A percentile compares a stretch with the other conserved stretches of the same genome.
phyloP scores from a whole-genome alignment of 2,797 vertebrate genomes.

The Tragelaphus eurycerus region DNA sequence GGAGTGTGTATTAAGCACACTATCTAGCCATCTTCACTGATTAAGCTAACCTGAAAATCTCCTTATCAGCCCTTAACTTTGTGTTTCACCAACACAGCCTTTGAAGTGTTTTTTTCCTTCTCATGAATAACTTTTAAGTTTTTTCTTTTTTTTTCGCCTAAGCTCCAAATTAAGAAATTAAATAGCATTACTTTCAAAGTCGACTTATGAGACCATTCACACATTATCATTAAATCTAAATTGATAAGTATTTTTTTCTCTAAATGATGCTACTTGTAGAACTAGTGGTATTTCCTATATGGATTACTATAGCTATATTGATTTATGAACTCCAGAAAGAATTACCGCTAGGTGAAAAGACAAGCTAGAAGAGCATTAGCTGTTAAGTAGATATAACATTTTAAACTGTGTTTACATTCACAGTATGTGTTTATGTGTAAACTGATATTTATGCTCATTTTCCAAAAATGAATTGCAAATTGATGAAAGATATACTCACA shows the following conservation, averaged over 20 bases:
- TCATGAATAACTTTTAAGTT: background rate
- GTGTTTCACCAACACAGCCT: background rate
- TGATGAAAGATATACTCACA: background rate
- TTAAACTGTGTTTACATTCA: conserved; percentile 1
- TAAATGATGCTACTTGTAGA: background rate
- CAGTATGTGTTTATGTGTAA: background rate
- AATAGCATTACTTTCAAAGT: conserved; percentile 21
- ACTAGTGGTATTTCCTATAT: background rate
- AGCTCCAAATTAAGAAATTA: conserved; percentile 29
- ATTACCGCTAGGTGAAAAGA: background rate
- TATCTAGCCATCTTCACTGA: background rate
- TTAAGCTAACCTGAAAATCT: background rate
- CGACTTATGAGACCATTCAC: background rate
- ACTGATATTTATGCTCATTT: conserved; percentile 33
- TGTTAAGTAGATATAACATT: background rate
- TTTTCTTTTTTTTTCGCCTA: background rate
- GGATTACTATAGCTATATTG: background rate
- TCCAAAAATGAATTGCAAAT: background rate
- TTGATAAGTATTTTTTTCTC: conserved; percentile 9
- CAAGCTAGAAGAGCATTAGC: background rate
- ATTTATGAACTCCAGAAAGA: conserved; percentile 27
- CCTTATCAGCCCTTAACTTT: background rate
- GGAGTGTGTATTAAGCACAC: background rate
- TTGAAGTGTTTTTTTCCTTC: conserved; percentile 2
- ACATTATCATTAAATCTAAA: conserved; percentile 15